Base-by-base conservation (phyloP, 30 jellyfish, hydroid and myxozoan genomes). In the Rhopilema esculentum region DNA sequence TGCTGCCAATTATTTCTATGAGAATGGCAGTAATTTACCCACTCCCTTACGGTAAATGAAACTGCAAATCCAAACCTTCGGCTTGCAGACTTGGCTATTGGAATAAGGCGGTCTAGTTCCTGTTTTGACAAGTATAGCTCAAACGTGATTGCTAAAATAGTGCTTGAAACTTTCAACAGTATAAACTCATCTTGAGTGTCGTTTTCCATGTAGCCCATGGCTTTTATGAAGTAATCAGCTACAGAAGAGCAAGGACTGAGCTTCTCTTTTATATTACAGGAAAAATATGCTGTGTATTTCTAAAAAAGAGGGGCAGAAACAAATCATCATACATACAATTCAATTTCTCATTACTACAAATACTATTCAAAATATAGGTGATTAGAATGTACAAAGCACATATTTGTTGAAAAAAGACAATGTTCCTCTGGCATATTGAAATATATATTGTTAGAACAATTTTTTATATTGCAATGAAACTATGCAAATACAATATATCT, bases 201-300 rank as follows among this genome's bases (percentile, higher is more conserved):
- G 19, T 51, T 40, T 4, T 32, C 68, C 52, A 72, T 24, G 65
- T 85, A 85, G 20, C 94, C 94, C 94, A 85, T 73, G 1, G 76
- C 50, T 28, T 50, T 8, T n/a, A 85, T 27, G 25, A 85, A 32
- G 66, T 75, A 32, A 28, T 74, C 94, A 7, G 94, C 94, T 18
- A 74, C 48, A 24, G 22, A 33, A 20, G 88, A 77, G 8, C 77
- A 32, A 0, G 86, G 32, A 19, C 29, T 25, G 26, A 88, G 51
- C 22, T 80, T 88, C 53, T 88, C 85, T 27, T 40, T 31, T 1
- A 88, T 79, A 31, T 74, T 72, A 51, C 80, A 73, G 9, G 27
- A 8, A 67, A 64, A 88, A 69, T 76, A 82, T 20, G 91, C 96
- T 16, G 91, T 88, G 91, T 88, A 88, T 79, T 79, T 79, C 96